These are phyloP conservation scores for Sylvilagus floridanus DNA, from an alignment of 2,797 vertebrate species.

Conservation along the genomic window DNA sequence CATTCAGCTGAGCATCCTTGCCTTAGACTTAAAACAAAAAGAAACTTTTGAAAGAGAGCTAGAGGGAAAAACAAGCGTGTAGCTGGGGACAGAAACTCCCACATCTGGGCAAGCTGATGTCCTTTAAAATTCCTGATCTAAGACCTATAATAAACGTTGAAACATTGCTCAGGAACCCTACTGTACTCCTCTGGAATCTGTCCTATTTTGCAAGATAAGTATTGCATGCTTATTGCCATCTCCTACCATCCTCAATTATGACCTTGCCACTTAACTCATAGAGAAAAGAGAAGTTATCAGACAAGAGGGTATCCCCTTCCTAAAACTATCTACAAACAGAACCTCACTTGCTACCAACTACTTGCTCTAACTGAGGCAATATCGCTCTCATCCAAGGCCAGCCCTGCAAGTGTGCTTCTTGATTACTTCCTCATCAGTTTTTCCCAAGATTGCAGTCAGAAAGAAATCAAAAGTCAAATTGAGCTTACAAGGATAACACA, in stretches of 20 bases:
- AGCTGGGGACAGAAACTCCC: neutral
- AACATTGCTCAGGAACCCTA: neutral
- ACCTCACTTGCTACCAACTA: neutral
- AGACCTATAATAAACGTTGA: neutral
- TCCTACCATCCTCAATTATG: neutral
- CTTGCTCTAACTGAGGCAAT: neutral
- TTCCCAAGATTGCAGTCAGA: neutral
- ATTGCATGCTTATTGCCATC: neutral
- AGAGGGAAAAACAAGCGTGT: neutral
- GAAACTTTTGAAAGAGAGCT: constrained; percentile 33
- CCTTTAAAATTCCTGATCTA: constrained; percentile 20
- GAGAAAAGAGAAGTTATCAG: constrained; percentile 27
- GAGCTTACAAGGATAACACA: neutral
- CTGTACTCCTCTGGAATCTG: neutral
- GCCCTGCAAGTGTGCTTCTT: neutral
- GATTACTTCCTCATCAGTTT: neutral
- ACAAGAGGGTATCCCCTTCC: neutral
- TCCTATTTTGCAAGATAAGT: neutral
- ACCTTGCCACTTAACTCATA: neutral
- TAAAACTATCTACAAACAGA: neutral
- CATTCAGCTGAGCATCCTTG: constrained; percentile 4
- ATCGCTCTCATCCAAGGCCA: neutral
- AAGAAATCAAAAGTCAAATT: constrained; percentile 20
- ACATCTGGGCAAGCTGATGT: neutral
- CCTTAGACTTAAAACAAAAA: constrained; percentile 56